Base-by-base conservation (phyloP, 2,888 invertebrate species). In the Pelosia muscerda region DNA sequence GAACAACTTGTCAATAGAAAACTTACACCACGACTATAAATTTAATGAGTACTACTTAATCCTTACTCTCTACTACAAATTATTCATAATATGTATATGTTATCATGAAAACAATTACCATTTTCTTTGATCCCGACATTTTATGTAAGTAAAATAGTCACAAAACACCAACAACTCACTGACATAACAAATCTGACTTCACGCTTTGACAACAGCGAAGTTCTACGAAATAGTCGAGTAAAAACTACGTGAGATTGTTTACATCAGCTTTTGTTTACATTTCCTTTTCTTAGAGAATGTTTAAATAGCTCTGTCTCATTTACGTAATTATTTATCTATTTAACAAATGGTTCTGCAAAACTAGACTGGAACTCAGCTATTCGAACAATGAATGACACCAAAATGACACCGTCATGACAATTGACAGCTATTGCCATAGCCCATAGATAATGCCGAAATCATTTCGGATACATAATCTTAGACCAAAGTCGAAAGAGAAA, bases 91-190 rank as follows among this genome's bases (percentile, higher is more conserved):
- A 42, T 26, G 53, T n/a, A 57, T 10, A 13, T 71, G 38, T 28
- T 19, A 60, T 13, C 57, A 57, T 65, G 23, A 59, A 62, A 61
- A 72, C 65, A 56, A n/a, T 72, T 93, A 95, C 95, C 94, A 95
- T 88, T 90, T 92, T 94, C 84, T 92, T 92, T 78, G 92, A 86
- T 81, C 86, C 90, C 83, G 94, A 93, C 95, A 93, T 94, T 86
- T 85, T 82, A 69, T 19, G 15, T 28, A 60, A 42, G 59, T 71
- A 76, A 74, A 76, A 72, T 74, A 74, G 63, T 82, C 80, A 77
- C 82, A 86, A 86, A 88, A 88, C 84, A 89, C 85, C 87, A 89
- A 88, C 85, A 90, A 84, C 83, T 84, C 82, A 86, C 82, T 86
- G 87, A 88, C 88, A 79, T 81, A 77, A 76, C 78, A 81, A 79